Evolutionary conservation across 1,140 invertebrate species (phyloP).

Genomic region (Tetramorium alpestre): DNA sequence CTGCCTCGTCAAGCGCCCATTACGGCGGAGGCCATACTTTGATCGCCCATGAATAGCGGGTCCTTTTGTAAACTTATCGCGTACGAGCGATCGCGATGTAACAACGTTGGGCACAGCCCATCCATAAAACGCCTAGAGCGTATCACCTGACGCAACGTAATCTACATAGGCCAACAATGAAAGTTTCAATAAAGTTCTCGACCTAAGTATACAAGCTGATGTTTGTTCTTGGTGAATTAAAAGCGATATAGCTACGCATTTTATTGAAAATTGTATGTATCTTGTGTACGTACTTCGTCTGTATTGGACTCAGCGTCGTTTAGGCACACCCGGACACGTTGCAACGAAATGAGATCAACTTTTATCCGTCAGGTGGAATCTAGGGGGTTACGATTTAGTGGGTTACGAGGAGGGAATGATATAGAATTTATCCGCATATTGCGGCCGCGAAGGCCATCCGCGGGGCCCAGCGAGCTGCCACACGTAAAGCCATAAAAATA

Average conservation of each 20-base stretch:
- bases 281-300: not conserved
- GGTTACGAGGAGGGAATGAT: constrained; percentile 23
- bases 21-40: constrained; percentile 11
- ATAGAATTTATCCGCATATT: constrained; percentile 35
- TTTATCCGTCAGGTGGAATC: not conserved
- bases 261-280: not conserved
- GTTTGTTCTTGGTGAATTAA: constrained; percentile 1
- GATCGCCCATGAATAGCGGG: constrained; percentile 23
- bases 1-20: constrained; percentile 49
- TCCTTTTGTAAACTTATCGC: constrained; percentile 36
- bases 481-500: constrained; percentile 82
- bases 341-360: not conserved
- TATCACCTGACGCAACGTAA: constrained; percentile 12
- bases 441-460: not conserved
- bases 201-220: not conserved
- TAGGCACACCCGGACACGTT: not conserved
- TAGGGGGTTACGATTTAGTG: not conserved
- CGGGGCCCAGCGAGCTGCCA: not conserved
- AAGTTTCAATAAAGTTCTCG: constrained; percentile 3
- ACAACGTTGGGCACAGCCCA: not conserved
- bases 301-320: not conserved
- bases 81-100: not conserved
- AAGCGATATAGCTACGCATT: not conserved
- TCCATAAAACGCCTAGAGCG: not conserved
- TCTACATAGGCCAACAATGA: constrained; percentile 14